Percentiles rank a stretch among this genome's conserved stretches.
phyloP scores from a whole-genome alignment of 2,113 vertebrate species.

The Sturnus vulgaris region DNA sequence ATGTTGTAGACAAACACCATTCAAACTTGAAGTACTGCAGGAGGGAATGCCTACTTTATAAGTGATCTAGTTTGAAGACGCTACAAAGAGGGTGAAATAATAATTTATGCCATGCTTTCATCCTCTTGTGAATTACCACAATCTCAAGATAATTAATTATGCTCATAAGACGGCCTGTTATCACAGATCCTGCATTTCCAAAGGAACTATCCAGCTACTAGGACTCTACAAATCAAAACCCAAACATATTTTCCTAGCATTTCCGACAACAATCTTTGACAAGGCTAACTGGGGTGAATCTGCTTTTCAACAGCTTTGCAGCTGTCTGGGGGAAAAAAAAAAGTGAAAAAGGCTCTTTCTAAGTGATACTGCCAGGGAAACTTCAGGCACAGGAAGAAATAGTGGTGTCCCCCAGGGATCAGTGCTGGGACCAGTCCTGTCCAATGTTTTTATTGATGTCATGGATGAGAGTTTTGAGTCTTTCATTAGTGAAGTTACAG shows the following conservation, averaged over 20 bases:
- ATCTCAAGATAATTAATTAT: not conserved
- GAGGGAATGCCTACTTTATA: not conserved
- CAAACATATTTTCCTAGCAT: not conserved
- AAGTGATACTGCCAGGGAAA: not conserved
- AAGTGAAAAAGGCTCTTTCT: not conserved
- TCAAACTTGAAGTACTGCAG: not conserved
- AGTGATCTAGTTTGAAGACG: not conserved
- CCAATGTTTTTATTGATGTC: not conserved
- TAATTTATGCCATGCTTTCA: not conserved
- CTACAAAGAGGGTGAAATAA: not conserved
- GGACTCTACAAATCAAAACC: not conserved
- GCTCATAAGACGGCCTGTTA: not conserved
- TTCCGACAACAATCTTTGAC: not conserved
- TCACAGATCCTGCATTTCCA: not conserved
- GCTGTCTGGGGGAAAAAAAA: not conserved
- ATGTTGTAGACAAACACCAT: not conserved
- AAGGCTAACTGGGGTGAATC: not conserved
- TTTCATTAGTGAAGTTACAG: not conserved
- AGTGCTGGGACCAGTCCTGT: not conserved
- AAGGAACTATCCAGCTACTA: not conserved
- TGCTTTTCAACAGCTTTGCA: not conserved
- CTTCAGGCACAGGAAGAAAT: not conserved
- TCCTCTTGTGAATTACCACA: not conserved
- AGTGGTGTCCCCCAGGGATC: not conserved
- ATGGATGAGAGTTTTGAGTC: not conserved